Percentiles rank a stretch among this genome's conserved stretches.
These are phyloP conservation scores for Botrylloides violaceus DNA, from an alignment of 23 tunicate genomes.

Conservation along the genomic window DNA sequence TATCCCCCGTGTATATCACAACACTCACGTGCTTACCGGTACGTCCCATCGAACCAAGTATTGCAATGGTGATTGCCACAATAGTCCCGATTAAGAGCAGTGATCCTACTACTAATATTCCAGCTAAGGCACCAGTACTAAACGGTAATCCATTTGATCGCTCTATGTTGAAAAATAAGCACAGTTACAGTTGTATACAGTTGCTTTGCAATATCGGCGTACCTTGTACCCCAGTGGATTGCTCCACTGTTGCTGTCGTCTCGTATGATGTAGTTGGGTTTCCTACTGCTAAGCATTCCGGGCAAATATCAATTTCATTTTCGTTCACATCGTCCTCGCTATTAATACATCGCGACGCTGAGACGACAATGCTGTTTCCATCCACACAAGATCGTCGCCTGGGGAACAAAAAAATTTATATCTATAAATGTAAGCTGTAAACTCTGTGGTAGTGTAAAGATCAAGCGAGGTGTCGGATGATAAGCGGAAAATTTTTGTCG, in stretches of 20 bases:
- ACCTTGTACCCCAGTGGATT: no score
- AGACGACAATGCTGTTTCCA: neutral
- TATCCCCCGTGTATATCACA: neutral
- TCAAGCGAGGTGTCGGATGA: no score
- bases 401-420: neutral
- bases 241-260: no score
- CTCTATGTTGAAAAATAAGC: no score
- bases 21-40: slow-evolving; percentile 26
- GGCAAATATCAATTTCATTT: slow-evolving; percentile 11
- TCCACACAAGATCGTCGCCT: slow-evolving; percentile 17
- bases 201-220: no score
- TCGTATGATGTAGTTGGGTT: neutral
- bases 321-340: slow-evolving; percentile 1
- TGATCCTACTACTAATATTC: neutral
- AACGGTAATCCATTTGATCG: neutral
- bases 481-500: no score
- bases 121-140: neutral
- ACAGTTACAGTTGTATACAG: no score
- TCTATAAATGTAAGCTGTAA: neutral
- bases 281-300: slow-evolving; percentile 5
- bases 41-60: neutral
- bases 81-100: neutral
- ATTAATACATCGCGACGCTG: neutral
- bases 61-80: neutral
- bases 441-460: no score